Percentiles rank a stretch among this genome's conserved stretches.
These are phyloP conservation scores for Porites lutea DNA, from an alignment of 64 coral and sea anemone genomes.

Conservation along the genomic window DNA sequence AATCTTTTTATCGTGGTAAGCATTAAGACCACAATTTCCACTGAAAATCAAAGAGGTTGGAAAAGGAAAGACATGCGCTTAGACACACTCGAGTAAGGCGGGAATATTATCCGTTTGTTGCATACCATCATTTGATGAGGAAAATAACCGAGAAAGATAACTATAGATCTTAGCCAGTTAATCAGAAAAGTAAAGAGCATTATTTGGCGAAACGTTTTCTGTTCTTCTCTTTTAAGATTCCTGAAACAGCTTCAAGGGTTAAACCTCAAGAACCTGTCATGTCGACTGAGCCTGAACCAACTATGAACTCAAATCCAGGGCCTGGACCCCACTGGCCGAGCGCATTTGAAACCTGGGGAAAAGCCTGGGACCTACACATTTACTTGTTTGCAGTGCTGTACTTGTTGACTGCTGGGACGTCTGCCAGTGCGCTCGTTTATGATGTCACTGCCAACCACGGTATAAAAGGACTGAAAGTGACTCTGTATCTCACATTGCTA, in stretches of 20 bases:
- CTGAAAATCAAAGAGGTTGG: too few relatives aligned
- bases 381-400: constrained; percentile 46
- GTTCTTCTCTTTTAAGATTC: neutral
- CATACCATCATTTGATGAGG: too few relatives aligned
- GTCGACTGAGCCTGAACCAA: neutral
- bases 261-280: neutral
- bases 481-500: constrained; percentile 1
- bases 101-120: too few relatives aligned
- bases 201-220: neutral
- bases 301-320: constrained; percentile 28
- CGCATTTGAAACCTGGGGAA: constrained; percentile 60
- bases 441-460: neutral
- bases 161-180: neutral
- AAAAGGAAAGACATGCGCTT: too few relatives aligned
- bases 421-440: neutral
- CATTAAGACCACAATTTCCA: too few relatives aligned
- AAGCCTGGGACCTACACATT: constrained; percentile 72
- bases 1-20: too few relatives aligned
- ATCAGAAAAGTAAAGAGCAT: neutral
- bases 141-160: neutral
- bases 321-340: constrained; percentile 66
- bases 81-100: too few relatives aligned
- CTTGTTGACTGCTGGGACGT: neutral
- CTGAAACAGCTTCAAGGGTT: neutral
- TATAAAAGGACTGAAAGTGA: constrained; percentile 56